Evolutionary conservation across 2,113 vertebrate genomes (phyloP), one percentile per base, ranked within the genome.

Genomic region (Gadus macrocephalus): DNA sequence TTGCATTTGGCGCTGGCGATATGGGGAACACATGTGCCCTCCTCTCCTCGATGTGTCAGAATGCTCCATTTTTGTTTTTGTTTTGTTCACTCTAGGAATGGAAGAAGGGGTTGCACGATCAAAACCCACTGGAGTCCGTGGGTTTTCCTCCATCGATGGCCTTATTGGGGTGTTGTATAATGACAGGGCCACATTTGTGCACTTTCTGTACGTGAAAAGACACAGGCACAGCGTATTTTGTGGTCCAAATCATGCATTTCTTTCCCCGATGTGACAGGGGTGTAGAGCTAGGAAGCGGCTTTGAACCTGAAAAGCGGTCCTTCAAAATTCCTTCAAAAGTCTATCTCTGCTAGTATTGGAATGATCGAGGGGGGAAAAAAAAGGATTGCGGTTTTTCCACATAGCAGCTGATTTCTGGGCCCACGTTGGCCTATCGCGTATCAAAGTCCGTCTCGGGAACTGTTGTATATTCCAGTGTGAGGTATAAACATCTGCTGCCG

Each of bases 11-110:
- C 71, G 11, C 63, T 76, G 59, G 66, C 73, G 85, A 89, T 91
- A 86, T 90, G 90, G 87, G 66, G 81, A 89, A 83, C 90, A 91
- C 83, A 88, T 92, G 91, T 92, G 85, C 71, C 82, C 42, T 6
- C 77, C 71, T 74, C 78, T 74, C 70, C 81, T n/a, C 75, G 73
- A 78, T 81, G 80, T 74, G 77, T 78, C 77, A 74, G 71, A 72
- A 69, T 71, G 2, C 71, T 71, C 55, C 71, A 76, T 69, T 78
- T 71, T 58, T 58, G 55, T 58, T 58, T 16, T 16, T 58, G 42
- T 49, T 12, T 49, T 9, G 42, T 49, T 49, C 42, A 49, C 8
- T 49, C 12, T 49, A 14, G 6, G 42, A 14, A 49, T 49, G 9
- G 42, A 14, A 49, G 42, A 49, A 49, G 66, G 66, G 31, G 70